Conservation (phyloP, 1,140 invertebrate species). For the Drosophila ironensis region DNA sequence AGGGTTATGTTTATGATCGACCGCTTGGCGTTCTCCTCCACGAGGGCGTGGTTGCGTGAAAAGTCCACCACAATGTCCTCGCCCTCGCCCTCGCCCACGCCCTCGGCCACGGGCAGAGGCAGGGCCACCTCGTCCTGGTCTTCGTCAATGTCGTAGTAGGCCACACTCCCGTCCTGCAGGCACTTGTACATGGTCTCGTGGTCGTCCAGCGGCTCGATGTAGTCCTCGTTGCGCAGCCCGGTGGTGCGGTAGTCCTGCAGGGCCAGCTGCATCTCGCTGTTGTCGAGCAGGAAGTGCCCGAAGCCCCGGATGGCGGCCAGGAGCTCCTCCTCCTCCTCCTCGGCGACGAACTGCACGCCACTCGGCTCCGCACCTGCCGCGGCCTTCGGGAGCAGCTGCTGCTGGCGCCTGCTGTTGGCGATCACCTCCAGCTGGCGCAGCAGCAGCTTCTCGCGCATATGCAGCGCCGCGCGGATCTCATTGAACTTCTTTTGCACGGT, state of each 20-base stretch:
- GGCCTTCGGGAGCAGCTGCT: slow-evolving; percentile 36
- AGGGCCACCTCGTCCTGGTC: too few species aligned
- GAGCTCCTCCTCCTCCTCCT: slow-evolving; percentile 72
- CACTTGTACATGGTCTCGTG: slow-evolving; percentile 82
- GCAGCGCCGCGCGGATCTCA: slow-evolving; percentile 81
- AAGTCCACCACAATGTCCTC: slow-evolving; percentile 84
- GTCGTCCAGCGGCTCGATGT: slow-evolving; percentile 72
- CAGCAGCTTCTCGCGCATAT: slow-evolving; percentile 83
- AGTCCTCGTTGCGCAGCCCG: slow-evolving; percentile 70
- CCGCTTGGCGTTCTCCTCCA: slow-evolving; percentile 69
- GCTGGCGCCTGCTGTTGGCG: slow-evolving; percentile 81
- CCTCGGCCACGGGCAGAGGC: too few species aligned
- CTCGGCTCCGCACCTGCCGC: slow-evolving; percentile 7
- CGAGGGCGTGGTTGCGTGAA: slow-evolving; percentile 77
- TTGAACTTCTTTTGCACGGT: slow-evolving; percentile 83
- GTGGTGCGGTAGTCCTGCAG: slow-evolving; percentile 60
- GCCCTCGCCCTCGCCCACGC: too few species aligned
- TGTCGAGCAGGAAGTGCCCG: slow-evolving; percentile 82
- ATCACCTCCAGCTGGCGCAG: slow-evolving; percentile 84
- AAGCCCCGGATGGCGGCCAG: slow-evolving; percentile 82
- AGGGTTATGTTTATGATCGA: slow-evolving; percentile 79
- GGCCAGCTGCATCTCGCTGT: slow-evolving; percentile 69
- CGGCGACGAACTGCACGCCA: slow-evolving; percentile 76
- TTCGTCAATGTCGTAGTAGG: slow-evolving; percentile 45
- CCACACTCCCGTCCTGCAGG: slow-evolving; percentile 51